A percentile compares a stretch with the other conserved stretches of the same genome.
These are phyloP conservation scores for Agonopterix subpropinquella DNA, from an alignment of 2,888 invertebrate species.

Conservation along the genomic window DNA sequence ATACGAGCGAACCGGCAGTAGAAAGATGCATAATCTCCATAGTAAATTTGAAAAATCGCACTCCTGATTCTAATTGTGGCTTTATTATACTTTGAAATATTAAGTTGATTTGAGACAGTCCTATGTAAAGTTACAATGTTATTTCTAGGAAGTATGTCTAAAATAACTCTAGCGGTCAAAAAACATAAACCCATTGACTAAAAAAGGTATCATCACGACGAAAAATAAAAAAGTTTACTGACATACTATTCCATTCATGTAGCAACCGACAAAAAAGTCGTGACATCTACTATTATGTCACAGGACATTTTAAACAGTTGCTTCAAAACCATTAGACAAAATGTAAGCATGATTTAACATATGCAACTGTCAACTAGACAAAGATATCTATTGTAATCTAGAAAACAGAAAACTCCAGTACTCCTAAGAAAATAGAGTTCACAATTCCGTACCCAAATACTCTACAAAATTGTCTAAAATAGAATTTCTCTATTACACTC, in stretches of 20 bases:
- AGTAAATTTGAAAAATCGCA: too few relatives aligned
- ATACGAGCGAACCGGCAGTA: too few relatives aligned
- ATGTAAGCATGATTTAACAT: background rate
- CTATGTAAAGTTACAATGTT: too few relatives aligned
- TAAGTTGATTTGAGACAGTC: too few relatives aligned
- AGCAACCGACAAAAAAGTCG: constrained; percentile 15
- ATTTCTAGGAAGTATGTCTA: background rate
- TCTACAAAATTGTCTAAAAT: background rate
- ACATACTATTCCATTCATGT: constrained; percentile 16
- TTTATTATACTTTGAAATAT: too few relatives aligned
- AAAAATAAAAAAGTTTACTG: background rate
- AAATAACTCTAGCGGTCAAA: background rate
- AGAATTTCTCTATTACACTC: constrained; percentile 21
- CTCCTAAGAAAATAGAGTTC: background rate
- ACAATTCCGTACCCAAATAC: background rate
- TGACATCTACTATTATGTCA: constrained; percentile 14
- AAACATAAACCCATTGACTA: constrained; percentile 1
- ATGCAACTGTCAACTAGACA: background rate
- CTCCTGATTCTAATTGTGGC: too few relatives aligned
- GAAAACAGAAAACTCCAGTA: background rate
- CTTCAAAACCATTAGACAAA: background rate
- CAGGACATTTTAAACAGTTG: background rate
- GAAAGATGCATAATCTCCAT: too few relatives aligned
- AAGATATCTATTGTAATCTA: background rate
- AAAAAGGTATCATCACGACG: constrained; percentile 16